These are phyloP conservation scores for Caenorhabditis macrosperma DNA, from an alignment of 2,888 invertebrate genomes.

Conservation along the genomic window DNA sequence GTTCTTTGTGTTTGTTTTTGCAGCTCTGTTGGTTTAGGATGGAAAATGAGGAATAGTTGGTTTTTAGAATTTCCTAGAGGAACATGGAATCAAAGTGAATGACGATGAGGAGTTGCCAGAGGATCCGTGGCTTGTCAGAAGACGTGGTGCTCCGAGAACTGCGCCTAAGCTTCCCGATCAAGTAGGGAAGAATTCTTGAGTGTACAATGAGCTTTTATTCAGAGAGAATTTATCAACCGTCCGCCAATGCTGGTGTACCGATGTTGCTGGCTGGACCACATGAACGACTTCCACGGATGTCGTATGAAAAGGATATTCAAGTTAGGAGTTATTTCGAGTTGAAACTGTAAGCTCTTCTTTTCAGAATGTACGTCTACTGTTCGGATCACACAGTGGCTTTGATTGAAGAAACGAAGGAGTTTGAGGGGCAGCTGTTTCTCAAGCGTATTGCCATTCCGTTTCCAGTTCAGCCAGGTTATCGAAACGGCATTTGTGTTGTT, in stretches of 20 bases:
- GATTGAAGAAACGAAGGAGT: conserved; percentile 68
- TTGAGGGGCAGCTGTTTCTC: conserved; percentile 70
- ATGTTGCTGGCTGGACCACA: conserved; percentile 66
- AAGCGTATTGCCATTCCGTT: conserved; percentile 64
- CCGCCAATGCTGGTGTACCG: conserved; percentile 61
- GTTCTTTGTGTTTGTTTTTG: background rate
- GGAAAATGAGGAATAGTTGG: no score
- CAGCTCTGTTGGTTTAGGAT: background rate
- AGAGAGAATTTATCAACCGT: conserved; percentile 60
- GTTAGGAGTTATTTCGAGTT: conserved; percentile 11
- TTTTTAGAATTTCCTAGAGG: conserved; percentile 63
- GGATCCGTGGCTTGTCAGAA: conserved; percentile 63
- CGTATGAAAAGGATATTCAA: conserved; percentile 61
- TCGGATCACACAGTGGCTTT: conserved; percentile 67
- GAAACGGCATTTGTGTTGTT: background rate
- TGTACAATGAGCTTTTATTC: no score
- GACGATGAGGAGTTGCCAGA: conserved; percentile 64
- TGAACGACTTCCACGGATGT: conserved; percentile 64
- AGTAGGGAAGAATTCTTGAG: no score
- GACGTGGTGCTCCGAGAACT: conserved; percentile 41
- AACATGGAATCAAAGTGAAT: conserved; percentile 64
- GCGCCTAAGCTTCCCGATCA: conserved; percentile 59
- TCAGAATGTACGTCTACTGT: conserved; percentile 63
- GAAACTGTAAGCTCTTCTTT: no score
- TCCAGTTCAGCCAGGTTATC: conserved; percentile 48